Evolutionary conservation across 1,140 invertebrate genomes (phyloP), one percentile per base, ranked within the genome.

Genomic region (Drosophila cardini): DNA sequence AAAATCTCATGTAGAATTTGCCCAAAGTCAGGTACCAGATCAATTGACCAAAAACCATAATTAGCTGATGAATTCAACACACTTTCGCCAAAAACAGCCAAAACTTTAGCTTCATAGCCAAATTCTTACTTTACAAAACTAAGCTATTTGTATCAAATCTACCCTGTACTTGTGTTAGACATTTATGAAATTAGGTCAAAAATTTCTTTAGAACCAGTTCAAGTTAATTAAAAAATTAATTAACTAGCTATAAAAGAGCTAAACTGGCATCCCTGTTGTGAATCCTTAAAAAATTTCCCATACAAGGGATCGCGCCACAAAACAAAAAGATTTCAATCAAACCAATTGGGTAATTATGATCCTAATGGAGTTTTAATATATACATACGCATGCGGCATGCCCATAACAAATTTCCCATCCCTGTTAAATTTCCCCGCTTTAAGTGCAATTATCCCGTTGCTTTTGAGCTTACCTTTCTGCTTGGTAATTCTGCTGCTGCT

Each of bases 21-120:
- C 6, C 36, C 11, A n/a, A 55, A 15, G 53, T 18, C 11, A n/a
- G 15, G 18, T 26, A 30, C 21, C 21, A 36, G 50, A 71, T 48
- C 68, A 26, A 50, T 40, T 48, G 15, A 56, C 34, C 43, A 42
- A 67, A 52, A 65, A 46, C 53, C 55, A 32, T 67, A 72, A 67
- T 52, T 72, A 56, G 21, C 11, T 65, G 53, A 42, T 48, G 56
- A n/a, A n/a, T n/a, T 4, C 21, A 26, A 26, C 38, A 11, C 38
- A 50, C 26, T 57, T 43, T 57, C 55, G 36, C 21, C 26, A 56
- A 2, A 56, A 56, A 16, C 36, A n/a, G 18, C 11, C 2, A 18
- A 10, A 15, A 45, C 7, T 36, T 34, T 34, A 21, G 21, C 8
- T 10, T 56, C 11, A 10, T 0, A 40, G 0, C 13, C 16, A n/a